phyloP scores from a whole-genome alignment of 1,140 invertebrate species.

The Aradophagus sp. region DNA sequence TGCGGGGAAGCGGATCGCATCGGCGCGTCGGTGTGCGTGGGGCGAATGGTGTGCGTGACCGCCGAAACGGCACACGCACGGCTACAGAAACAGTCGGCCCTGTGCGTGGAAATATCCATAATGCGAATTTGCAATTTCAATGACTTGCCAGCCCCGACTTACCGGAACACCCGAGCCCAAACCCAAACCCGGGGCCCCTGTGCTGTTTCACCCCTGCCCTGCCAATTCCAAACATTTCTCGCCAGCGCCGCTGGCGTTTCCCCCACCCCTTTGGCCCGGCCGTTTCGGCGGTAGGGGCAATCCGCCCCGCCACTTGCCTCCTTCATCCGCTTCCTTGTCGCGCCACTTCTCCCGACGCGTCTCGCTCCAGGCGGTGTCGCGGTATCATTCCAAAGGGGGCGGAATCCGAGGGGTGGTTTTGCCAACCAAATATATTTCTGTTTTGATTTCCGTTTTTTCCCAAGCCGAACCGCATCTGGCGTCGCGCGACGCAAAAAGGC shows the following conservation, averaged over 20 bases:
- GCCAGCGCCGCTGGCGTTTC: slow-evolving; percentile 37
- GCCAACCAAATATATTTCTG: slow-evolving; percentile 45
- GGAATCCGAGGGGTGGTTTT: slow-evolving; percentile 2
- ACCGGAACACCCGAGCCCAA: slow-evolving; percentile 47
- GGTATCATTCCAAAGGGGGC: no score
- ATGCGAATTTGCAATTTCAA: slow-evolving; percentile 76
- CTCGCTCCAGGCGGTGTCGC: slow-evolving; percentile 25
- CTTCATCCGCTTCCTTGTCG: slow-evolving; percentile 13
- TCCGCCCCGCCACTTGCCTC: slow-evolving; percentile 2
- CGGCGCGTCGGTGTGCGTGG: slow-evolving; percentile 11
- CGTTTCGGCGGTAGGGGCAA: slow-evolving; percentile 5
- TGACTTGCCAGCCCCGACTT: slow-evolving; percentile 61
- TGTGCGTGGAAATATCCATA: slow-evolving; percentile 75
- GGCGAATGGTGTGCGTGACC: slow-evolving; percentile 46
- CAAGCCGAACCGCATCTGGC: slow-evolving; percentile 37
- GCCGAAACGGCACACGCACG: slow-evolving; percentile 43
- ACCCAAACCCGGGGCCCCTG: slow-evolving; percentile 18
- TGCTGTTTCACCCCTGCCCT: slow-evolving; percentile 44
- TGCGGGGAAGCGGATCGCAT: slow-evolving; percentile 9
- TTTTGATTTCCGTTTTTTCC: slow-evolving; percentile 40
- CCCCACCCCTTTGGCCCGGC: slow-evolving; percentile 1
- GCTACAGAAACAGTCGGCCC: slow-evolving; percentile 59
- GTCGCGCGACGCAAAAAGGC: slow-evolving; percentile 33
- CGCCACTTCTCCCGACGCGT: slow-evolving; percentile 10
- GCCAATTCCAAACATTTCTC: slow-evolving; percentile 54